Evolutionary conservation across 2,797 vertebrate genomes (phyloP).

Genomic region (Serranus cabrilla): DNA sequence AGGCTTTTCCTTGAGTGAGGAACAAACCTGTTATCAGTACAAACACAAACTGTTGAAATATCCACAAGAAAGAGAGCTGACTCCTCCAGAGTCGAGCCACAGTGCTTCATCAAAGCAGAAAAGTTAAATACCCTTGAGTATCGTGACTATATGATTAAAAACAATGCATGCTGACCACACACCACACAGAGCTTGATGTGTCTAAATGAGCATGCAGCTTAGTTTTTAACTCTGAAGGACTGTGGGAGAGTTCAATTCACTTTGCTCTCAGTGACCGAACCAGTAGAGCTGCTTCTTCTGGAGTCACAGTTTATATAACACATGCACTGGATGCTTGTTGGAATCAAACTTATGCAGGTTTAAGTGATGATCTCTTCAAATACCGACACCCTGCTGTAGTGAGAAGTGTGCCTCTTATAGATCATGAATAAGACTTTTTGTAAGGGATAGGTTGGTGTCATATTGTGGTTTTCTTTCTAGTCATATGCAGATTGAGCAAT

Average conservation of each 20-base stretch:
- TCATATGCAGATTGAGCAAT: background rate
- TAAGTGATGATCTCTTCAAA: background rate
- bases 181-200: background rate
- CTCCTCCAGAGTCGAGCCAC: background rate
- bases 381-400: background rate
- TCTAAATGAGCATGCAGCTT: background rate
- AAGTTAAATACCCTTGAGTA: background rate
- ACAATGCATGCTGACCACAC: background rate
- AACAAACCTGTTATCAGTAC: background rate
- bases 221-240: background rate
- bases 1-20: background rate
- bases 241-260: background rate
- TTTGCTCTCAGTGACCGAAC: constrained; percentile 1
- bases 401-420: constrained; percentile 9
- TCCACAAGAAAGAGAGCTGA: background rate
- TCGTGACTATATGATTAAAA: background rate
- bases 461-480: background rate
- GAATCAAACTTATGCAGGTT: background rate
- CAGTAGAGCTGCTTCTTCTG: background rate
- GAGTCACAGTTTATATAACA: background rate
- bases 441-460: accelerated
- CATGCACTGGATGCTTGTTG: background rate
- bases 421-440: background rate
- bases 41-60: background rate
- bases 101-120: background rate